Evolutionary conservation across 2,113 vertebrate species (phyloP), one percentile per base, ranked within the genome.

Genomic region (Sprattus sprattus): DNA sequence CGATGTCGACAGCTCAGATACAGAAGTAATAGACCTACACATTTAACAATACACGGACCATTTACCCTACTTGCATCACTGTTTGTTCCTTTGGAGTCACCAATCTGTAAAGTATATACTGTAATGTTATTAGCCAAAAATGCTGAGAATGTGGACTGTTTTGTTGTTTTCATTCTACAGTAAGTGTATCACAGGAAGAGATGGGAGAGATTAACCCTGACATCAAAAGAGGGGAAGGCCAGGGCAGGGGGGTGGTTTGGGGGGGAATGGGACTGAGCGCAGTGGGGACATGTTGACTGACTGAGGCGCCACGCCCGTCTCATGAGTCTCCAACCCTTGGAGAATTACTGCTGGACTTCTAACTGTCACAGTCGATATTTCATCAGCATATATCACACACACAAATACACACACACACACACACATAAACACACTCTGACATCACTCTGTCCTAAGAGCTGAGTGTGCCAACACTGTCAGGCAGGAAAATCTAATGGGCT

Each of bases 271-370:
- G 11, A 32, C 39, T 39, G 39, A 39, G 39, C 39, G 39, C 39
- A 39, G 39, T 28, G 28, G 71, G 32, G 71, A 2, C 64, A 67
- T 28, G n/a, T 4, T 67, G 28, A 39, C 71, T 39, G 71, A 39
- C 71, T 16, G 13, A 39, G 28, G 71, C 10, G 28, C 71, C 71
- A 75, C 28, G 28, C 15, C 71, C 71, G 28, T 78, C 71, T 78
- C 71, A 78, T 39, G 25, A 78, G 71, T 78, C 71, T 78, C 71
- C 71, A 78, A 32, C 28, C 71, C 71, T 78, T 32, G 10, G 71
- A 78, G 71, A 78, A 78, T 39, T 32, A 78, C 71, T 39, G 28
- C 71, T 78, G 71, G 32, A 78, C 71, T 78, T 13, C 71, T 78
- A 10, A 32, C 28, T 32, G 71, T 78, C 71, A 60, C 54, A 78